Evolutionary conservation across 1,140 invertebrate genomes (phyloP).

Genomic region (Platorchestia sp.): DNA sequence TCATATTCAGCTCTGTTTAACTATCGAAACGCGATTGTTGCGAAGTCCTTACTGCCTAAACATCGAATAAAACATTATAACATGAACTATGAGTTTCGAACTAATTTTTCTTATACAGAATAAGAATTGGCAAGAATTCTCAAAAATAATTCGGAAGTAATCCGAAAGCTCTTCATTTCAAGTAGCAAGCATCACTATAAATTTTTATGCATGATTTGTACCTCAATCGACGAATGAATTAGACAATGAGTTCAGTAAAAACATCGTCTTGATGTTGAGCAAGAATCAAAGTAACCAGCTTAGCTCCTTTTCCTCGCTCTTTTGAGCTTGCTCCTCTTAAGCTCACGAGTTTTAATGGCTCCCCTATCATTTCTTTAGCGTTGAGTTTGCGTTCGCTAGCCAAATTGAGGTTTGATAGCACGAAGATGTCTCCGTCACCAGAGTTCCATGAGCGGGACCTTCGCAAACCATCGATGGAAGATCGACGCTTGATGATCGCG

Average conservation of each 20-base stretch:
- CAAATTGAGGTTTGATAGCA: neutral
- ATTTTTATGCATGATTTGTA: neutral
- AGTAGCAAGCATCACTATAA: neutral
- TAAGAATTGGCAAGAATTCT: too few species aligned
- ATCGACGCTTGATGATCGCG: neutral
- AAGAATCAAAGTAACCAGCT: neutral
- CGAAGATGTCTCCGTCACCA: neutral
- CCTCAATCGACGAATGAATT: neutral
- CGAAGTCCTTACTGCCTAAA: too few species aligned
- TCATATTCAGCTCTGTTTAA: too few species aligned
- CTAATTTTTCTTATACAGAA: too few species aligned
- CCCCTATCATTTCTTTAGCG: neutral
- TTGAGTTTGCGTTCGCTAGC: neutral
- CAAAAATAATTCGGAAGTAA: too few species aligned
- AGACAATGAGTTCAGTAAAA: slow-evolving; percentile 7
- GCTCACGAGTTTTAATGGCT: neutral
- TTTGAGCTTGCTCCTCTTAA: neutral
- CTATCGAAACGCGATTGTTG: too few species aligned
- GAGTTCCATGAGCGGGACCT: neutral
- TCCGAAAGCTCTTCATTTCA: neutral
- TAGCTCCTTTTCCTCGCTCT: neutral
- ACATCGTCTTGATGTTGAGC: slow-evolving; percentile 15
- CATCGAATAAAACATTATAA: too few species aligned
- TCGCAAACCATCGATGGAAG: neutral
- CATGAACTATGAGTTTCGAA: too few species aligned